Evolutionary conservation across 2,888 invertebrate genomes (phyloP), one percentile per base, ranked within the genome.

Genomic region (Spisula subtruncata): DNA sequence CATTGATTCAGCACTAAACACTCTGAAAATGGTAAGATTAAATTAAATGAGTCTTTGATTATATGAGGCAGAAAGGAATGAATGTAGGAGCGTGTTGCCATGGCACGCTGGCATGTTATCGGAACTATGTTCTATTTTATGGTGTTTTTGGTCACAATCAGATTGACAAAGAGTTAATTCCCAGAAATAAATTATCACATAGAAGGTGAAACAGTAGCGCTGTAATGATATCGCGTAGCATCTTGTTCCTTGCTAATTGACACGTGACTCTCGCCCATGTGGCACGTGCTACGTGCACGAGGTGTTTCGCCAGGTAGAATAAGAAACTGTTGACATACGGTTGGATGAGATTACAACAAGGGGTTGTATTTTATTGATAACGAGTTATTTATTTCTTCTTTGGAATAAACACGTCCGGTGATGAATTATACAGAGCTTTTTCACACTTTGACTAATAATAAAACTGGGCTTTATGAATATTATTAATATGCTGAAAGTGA

Each of bases 121-220:
- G 60, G 84, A 75, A 48, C 29, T 35, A 51, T 75, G 71, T 84
- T 84, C 79, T 80, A 85, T 85, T 85, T 85, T 51, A 85, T 85
- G 85, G 85, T 25, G 56, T 85, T 85, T 85, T 79, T n/a, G 29
- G 80, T 51, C 79, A 85, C 85, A 85, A 79, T 85, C 54, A 80
- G 80, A 85, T 80, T 25, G 35, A 41, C 29, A 18, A 56, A 51
- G 51, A 51, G 51, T 51, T 85, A 75, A 75, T 85, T 85, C 79
- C 56, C 79, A 85, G 85, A 85, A 85, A 80, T 85, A 85, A 79
- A 85, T 79, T 85, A 85, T 80, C 79, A 56, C 35, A 80, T 60
- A 54, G 46, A 80, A 85, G 85, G 80, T 85, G 79, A 79, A 85
- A 79, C 41, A 32, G 32, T 54, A 80, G 54, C 54, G 35, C 80